These are phyloP conservation scores for Mionectes macconnelli DNA, from an alignment of 2,113 vertebrate species.

Conservation along the genomic window DNA sequence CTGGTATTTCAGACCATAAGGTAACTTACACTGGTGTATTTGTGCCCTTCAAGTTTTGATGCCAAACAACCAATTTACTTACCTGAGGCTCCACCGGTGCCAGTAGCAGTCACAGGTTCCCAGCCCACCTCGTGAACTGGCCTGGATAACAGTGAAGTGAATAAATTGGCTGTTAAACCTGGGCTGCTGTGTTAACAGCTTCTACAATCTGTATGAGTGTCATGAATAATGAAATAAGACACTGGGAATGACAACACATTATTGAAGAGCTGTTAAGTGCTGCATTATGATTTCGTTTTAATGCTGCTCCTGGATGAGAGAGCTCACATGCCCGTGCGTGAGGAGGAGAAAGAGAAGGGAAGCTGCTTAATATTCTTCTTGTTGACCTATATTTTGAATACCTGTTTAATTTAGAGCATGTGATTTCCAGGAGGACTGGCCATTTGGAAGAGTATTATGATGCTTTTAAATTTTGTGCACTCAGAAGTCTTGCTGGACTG, in stretches of 20 bases:
- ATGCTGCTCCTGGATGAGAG: constrained; percentile 30
- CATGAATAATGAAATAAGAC: constrained; percentile 49
- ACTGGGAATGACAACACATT: constrained; percentile 13
- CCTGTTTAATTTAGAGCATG: neutral
- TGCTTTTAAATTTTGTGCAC: neutral
- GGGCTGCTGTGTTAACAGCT: constrained; percentile 14
- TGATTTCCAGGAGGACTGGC: neutral
- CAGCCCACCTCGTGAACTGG: neutral
- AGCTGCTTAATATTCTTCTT: constrained; percentile 33
- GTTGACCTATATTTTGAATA: constrained; percentile 15
- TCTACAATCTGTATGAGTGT: constrained; percentile 18
- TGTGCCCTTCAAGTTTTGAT: neutral
- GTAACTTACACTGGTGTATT: neutral
- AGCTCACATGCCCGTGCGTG: neutral
- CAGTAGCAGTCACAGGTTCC: neutral
- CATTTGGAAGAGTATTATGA: neutral
- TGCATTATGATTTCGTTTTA: constrained; percentile 52
- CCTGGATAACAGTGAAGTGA: neutral
- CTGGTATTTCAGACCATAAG: neutral
- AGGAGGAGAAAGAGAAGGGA: neutral
- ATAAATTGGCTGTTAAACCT: constrained; percentile 28
- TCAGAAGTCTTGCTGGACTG: neutral
- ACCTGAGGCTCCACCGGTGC: neutral
- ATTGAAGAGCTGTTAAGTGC: constrained; percentile 49
- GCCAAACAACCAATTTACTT: neutral